phyloP scores from a whole-genome alignment of 2,888 invertebrate genomes.

The Chymomyza procnemis region DNA sequence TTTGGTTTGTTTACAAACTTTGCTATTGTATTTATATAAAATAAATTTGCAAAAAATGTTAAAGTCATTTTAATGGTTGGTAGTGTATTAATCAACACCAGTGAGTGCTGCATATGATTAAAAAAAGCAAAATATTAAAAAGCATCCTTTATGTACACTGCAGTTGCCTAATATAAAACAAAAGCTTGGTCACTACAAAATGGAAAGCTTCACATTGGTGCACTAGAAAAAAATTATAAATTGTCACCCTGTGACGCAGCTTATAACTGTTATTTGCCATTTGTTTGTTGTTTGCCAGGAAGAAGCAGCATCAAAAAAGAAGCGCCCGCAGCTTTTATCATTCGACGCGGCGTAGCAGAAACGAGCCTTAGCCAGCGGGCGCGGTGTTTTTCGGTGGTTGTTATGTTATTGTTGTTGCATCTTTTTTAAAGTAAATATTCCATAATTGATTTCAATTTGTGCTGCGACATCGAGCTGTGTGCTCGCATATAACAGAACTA shows the following conservation, averaged over 20 bases:
- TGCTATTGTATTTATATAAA: no score
- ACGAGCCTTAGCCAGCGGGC: slow-evolving; percentile 14
- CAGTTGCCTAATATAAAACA: no score
- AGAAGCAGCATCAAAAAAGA: slow-evolving; percentile 29
- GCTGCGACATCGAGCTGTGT: slow-evolving; percentile 9
- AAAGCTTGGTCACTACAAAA: slow-evolving; percentile 1
- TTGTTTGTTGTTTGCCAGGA: slow-evolving; percentile 3
- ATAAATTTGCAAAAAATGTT: no score
- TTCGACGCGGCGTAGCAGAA: slow-evolving; percentile 21
- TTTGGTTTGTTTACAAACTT: no score
- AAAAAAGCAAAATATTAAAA: no score
- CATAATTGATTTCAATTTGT: slow-evolving; percentile 57
- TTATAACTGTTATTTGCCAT: slow-evolving; percentile 35
- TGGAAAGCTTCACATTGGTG: neutral
- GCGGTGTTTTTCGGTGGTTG: slow-evolving; percentile 7
- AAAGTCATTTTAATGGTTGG: no score
- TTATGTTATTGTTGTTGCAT: slow-evolving; percentile 3
- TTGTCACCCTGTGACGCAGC: slow-evolving; percentile 30
- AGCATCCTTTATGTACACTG: no score
- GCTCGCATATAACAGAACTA: neutral
- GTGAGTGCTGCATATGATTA: no score
- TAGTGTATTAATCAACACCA: no score
- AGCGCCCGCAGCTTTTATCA: slow-evolving; percentile 44
- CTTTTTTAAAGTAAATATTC: slow-evolving; percentile 32
- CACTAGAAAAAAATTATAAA: neutral